These are phyloP conservation scores for Oryzias curvinotus DNA, from an alignment of 2,113 vertebrate species.

Conservation along the genomic window DNA sequence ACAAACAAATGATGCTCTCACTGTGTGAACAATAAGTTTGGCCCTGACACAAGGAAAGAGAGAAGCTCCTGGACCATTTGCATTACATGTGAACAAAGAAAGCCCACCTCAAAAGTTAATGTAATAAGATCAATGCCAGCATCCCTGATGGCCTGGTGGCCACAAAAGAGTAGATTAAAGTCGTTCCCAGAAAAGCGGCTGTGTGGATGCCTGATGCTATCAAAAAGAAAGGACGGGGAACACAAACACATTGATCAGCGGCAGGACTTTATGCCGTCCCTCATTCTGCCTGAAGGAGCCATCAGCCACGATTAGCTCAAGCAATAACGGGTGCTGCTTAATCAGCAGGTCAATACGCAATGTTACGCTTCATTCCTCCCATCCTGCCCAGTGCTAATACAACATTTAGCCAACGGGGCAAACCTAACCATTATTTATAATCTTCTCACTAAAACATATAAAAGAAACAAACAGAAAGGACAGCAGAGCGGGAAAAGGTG, in stretches of 20 bases:
- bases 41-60: slow-evolving; percentile 10
- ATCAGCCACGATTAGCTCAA: slow-evolving; percentile 67
- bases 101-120: slow-evolving; percentile 41
- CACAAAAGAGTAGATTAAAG: slow-evolving; percentile 40
- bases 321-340: slow-evolving; percentile 64
- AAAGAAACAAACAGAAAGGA: slow-evolving; percentile 27
- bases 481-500: slow-evolving; percentile 5
- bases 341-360: slow-evolving; percentile 76
- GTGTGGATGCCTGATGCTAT: slow-evolving; percentile 49
- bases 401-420: slow-evolving; percentile 48
- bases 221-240: slow-evolving; percentile 36
- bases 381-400: slow-evolving; percentile 45
- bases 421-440: slow-evolving; percentile 16
- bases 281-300: slow-evolving; percentile 44
- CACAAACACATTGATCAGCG: slow-evolving; percentile 49
- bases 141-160: slow-evolving; percentile 15
- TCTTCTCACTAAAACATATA: slow-evolving; percentile 23
- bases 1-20: neutral
- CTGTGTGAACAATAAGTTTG: slow-evolving; percentile 15
- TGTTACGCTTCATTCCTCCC: slow-evolving; percentile 61
- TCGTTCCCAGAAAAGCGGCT: slow-evolving; percentile 52
- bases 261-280: slow-evolving; percentile 34
- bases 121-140: slow-evolving; percentile 40
- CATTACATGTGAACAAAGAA: slow-evolving; percentile 32
- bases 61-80: slow-evolving; percentile 13